phyloP scores from a whole-genome alignment of 2,888 invertebrate species.

The Acanthosepion esculentum region DNA sequence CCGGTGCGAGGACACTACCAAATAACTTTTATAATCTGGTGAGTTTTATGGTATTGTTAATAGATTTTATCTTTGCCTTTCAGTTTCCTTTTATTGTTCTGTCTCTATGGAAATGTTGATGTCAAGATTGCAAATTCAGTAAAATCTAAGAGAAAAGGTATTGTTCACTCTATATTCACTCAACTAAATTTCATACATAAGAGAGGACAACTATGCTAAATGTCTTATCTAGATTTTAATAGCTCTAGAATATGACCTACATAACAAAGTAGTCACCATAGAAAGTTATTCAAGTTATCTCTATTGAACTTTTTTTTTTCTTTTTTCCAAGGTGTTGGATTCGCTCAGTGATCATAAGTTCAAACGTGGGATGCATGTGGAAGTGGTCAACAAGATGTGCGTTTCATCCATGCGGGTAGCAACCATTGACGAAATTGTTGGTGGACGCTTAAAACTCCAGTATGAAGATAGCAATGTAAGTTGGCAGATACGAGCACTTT shows the following conservation, averaged over 20 bases:
- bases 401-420: conserved; percentile 93
- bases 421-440: conserved; percentile 90
- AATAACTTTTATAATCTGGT: conserved; percentile 93
- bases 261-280: not conserved
- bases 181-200: too few relatives aligned
- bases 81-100: too few relatives aligned
- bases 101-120: too few relatives aligned
- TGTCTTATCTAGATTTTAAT: not conserved
- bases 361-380: conserved; percentile 85
- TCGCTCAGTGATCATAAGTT: conserved; percentile 69
- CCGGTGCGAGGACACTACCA: conserved; percentile 95
- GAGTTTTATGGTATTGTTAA: not conserved
- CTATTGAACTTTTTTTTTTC: not conserved
- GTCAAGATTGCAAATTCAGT: too few relatives aligned
- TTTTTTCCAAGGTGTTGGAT: conserved; percentile 69
- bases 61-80: not conserved
- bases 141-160: too few relatives aligned
- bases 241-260: not conserved
- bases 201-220: too few relatives aligned
- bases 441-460: conserved; percentile 91
- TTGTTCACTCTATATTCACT: too few relatives aligned
- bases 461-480: conserved; percentile 80
- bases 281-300: not conserved
- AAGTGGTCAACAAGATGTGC: conserved; percentile 96
- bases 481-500: not conserved